phyloP scores from a whole-genome alignment of 2,113 vertebrate genomes.

The Embiotoca jacksoni region DNA sequence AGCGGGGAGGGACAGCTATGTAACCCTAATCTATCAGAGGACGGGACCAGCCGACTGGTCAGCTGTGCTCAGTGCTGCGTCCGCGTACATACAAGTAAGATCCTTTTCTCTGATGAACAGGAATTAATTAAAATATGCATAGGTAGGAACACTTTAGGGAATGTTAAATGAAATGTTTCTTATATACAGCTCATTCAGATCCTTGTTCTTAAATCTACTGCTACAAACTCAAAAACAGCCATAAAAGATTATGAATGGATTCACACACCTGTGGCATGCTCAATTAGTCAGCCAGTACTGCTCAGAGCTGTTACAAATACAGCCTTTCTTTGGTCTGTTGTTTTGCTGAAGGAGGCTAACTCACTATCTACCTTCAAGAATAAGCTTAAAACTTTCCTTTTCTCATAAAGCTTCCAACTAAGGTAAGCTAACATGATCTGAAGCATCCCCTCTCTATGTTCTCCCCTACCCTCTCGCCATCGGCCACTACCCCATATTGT shows the following conservation, averaged over 20 bases:
- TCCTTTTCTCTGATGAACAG: not conserved
- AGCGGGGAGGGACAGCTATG: conserved; percentile 89
- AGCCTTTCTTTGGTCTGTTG: too few species aligned
- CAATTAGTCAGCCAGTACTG: too few species aligned
- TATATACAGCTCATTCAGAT: not conserved
- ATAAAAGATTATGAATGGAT: not conserved
- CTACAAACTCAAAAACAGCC: not conserved
- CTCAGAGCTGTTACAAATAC: too few species aligned
- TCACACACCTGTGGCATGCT: too few species aligned
- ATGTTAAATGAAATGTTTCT: not conserved
- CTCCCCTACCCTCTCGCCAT: too few species aligned
- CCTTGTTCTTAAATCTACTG: not conserved
- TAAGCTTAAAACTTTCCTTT: too few species aligned
- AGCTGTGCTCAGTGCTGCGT: conserved; percentile 93
- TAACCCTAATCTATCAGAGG: conserved; percentile 91
- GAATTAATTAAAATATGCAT: not conserved
- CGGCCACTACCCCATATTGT: too few species aligned
- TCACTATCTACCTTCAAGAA: too few species aligned
- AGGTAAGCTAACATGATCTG: too few species aligned
- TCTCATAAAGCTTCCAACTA: too few species aligned
- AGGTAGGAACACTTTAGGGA: not conserved
- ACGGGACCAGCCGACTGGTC: conserved; percentile 92
- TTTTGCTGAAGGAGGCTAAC: too few species aligned
- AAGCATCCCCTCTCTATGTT: too few species aligned
- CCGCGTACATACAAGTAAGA: conserved; percentile 95